Conservation (phyloP, 2,888 invertebrate genomes). For the Cataglyphis cursor region DNA sequence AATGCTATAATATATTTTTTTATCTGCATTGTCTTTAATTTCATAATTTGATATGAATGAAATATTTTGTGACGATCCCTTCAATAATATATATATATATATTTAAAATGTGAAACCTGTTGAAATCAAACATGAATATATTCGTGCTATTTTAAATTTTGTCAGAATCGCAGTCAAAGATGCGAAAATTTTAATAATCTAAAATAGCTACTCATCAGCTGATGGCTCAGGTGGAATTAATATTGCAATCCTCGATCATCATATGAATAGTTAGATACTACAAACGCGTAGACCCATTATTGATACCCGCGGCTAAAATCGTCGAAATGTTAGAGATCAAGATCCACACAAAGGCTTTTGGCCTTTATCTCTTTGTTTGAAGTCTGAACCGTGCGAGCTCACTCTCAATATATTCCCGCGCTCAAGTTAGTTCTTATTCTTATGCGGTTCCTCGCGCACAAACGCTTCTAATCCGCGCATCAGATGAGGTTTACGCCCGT, state of each 20-base stretch:
- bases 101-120: not conserved
- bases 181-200: not conserved
- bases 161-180: not conserved
- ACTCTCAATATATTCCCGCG: constrained; percentile 4
- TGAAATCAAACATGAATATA: not conserved
- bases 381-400: not conserved
- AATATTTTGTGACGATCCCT: not conserved
- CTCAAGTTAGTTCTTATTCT: constrained; percentile 33
- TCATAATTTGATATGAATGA: not conserved
- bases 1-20: not conserved
- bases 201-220: not conserved
- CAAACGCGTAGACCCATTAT: not conserved
- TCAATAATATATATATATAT: not conserved
- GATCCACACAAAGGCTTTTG: not conserved
- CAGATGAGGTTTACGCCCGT: constrained; percentile 27
- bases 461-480: constrained; percentile 50
- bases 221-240: not conserved
- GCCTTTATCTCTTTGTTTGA: not conserved
- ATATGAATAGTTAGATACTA: not conserved
- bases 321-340: not conserved
- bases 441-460: constrained; percentile 6
- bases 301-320: not conserved
- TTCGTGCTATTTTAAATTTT: not conserved
- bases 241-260: not conserved
- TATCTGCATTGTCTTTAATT: not conserved